These are phyloP conservation scores for Actinia equina DNA, from an alignment of 64 coral and sea anemone genomes.

Conservation along the genomic window DNA sequence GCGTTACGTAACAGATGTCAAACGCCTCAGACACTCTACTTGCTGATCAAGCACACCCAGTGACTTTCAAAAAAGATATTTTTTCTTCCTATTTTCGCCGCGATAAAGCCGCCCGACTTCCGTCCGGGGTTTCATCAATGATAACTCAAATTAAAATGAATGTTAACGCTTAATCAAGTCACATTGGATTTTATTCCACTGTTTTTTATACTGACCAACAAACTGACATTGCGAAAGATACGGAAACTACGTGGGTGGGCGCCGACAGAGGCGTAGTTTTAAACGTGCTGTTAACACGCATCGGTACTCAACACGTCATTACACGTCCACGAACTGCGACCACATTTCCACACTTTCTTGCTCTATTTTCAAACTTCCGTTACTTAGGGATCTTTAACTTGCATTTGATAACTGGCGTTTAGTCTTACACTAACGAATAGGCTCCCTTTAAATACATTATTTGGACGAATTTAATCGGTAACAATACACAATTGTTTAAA, in stretches of 20 bases:
- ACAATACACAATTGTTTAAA: no score
- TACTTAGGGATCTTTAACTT: no score
- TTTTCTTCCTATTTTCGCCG: not conserved
- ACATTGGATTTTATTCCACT: not conserved
- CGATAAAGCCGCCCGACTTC: no score
- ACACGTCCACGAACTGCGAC: not conserved
- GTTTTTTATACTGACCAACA: not conserved
- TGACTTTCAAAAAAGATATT: not conserved
- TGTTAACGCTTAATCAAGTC: not conserved
- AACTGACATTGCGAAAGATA: not conserved
- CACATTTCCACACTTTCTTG: no score
- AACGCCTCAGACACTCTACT: not conserved
- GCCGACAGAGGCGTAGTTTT: not conserved
- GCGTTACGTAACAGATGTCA: not conserved
- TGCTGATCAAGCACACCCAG: not conserved
- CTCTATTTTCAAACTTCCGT: no score
- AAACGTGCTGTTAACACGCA: not conserved
- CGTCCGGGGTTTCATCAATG: not conserved
- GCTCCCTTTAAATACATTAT: no score
- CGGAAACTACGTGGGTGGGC: constrained; percentile 1
- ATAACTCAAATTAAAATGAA: not conserved
- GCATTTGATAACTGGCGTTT: no score
- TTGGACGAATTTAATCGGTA: no score
- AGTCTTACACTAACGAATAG: no score
- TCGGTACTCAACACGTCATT: not conserved